phyloP scores from a whole-genome alignment of 2,113 vertebrate species.

The Carlito syrichta region DNA sequence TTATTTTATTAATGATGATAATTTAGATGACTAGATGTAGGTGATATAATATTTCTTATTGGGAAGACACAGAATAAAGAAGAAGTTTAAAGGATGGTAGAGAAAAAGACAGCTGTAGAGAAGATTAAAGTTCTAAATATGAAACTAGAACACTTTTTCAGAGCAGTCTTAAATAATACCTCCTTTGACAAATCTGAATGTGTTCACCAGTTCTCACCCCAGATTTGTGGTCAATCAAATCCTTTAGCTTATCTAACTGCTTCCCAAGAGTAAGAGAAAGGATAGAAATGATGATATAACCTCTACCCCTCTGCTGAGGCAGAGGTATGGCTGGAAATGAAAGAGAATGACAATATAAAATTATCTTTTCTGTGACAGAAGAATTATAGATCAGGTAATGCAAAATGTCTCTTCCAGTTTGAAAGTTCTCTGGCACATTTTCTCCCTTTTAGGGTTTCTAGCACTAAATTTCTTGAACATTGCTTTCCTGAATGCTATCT shows the following conservation, averaged over 20 bases:
- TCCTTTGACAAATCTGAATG: neutral
- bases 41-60: neutral
- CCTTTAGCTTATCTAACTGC: neutral
- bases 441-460: neutral
- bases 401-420: neutral
- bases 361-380: neutral
- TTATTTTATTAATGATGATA: neutral
- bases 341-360: fast-evolving
- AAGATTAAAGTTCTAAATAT: neutral
- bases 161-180: neutral
- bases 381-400: neutral
- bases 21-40: neutral
- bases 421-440: neutral
- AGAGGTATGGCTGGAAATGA: neutral
- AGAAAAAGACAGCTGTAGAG: neutral
- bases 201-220: neutral
- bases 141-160: neutral
- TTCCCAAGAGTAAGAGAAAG: neutral
- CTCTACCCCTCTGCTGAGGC: neutral
- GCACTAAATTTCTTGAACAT: neutral
- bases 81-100: neutral
- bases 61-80: neutral
- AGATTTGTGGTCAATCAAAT: neutral
- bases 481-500: neutral
- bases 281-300: neutral